Conservation (phyloP, 2,113 vertebrate species). For the Oxygymnocypris stewartii region DNA sequence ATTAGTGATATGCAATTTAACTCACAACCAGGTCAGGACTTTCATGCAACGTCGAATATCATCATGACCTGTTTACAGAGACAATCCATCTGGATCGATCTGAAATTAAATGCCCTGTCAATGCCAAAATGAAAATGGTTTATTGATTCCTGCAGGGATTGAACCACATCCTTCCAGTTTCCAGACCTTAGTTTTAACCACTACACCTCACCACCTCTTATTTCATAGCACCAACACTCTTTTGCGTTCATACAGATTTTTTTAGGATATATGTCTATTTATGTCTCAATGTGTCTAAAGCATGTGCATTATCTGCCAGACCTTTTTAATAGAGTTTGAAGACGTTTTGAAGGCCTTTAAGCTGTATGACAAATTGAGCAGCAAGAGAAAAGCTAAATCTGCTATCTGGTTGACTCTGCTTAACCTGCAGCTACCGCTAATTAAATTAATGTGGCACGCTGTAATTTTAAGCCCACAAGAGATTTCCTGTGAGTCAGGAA, state of each 20-base stretch:
- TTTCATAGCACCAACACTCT: not conserved
- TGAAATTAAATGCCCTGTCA: not conserved
- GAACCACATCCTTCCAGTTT: not conserved
- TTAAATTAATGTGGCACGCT: slow-evolving; percentile 31
- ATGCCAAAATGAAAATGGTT: not conserved
- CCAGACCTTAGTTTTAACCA: not conserved
- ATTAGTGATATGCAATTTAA: not conserved
- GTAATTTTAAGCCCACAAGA: slow-evolving; percentile 45
- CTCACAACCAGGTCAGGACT: not conserved
- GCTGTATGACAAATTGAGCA: slow-evolving; percentile 12
- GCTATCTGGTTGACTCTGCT: slow-evolving; percentile 1
- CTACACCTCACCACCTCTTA: not conserved
- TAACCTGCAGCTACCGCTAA: slow-evolving; percentile 33
- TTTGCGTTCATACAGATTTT: not conserved
- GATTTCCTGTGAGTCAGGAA: slow-evolving; percentile 21
- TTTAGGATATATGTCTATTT: not conserved
- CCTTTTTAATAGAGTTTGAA: not conserved
- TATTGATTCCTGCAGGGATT: not conserved
- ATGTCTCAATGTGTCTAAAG: not conserved
- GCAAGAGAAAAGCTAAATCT: not conserved
- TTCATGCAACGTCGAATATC: not conserved
- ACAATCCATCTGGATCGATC: not conserved
- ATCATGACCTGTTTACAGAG: not conserved
- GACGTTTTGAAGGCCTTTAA: not conserved
- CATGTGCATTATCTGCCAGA: not conserved